phyloP scores from a whole-genome alignment of 2,113 vertebrate species.

The Ginglymostoma cirratum region DNA sequence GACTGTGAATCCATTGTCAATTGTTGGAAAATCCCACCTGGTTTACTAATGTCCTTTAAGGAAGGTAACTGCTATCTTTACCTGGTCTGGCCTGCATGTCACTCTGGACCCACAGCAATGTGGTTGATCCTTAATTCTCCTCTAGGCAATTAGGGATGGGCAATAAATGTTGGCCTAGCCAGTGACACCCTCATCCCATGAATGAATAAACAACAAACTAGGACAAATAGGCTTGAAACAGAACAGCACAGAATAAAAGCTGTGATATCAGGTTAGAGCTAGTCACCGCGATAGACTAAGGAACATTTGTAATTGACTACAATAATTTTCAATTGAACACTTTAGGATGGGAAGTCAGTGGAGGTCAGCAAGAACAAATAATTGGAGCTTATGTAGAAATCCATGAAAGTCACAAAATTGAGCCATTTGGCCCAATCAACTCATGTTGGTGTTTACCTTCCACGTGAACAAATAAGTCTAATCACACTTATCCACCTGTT shows the following conservation, averaged over 20 bases:
- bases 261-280: neutral
- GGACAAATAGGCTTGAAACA: neutral
- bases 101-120: too few relatives aligned
- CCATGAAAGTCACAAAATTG: neutral
- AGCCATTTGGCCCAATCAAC: neutral
- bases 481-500: constrained; percentile 19
- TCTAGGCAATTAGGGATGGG: too few relatives aligned
- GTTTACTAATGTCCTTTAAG: too few relatives aligned
- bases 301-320: neutral
- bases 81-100: too few relatives aligned
- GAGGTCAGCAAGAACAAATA: neutral
- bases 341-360: neutral
- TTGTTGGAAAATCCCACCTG: too few relatives aligned
- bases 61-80: too few relatives aligned
- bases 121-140: too few relatives aligned
- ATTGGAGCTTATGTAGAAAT: neutral
- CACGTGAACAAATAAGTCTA: neutral
- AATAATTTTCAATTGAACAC: neutral
- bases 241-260: neutral
- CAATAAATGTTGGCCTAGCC: too few relatives aligned
- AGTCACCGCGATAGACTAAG: too few relatives aligned
- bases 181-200: too few relatives aligned
- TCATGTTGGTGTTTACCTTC: neutral
- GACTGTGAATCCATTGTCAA: too few relatives aligned
- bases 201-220: neutral